Percentiles rank a stretch among this genome's conserved stretches.
phyloP scores from a whole-genome alignment of 2,113 vertebrate species.

The Eudyptes chrysolophus region DNA sequence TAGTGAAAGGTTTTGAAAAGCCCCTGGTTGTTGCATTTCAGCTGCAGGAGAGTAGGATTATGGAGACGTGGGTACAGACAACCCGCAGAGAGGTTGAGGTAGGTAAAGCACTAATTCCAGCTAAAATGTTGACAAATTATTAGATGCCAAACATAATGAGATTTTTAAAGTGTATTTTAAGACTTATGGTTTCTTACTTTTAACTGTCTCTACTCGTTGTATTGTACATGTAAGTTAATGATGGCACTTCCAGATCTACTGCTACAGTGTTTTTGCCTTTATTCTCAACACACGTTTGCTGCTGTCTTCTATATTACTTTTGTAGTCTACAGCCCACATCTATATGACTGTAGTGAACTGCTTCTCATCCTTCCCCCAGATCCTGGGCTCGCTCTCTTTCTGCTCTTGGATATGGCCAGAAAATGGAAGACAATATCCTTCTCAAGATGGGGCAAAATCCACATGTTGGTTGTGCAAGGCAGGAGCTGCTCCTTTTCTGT shows the following conservation, averaged over 20 bases:
- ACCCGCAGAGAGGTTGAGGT: fast-evolving
- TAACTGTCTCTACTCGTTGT: not conserved
- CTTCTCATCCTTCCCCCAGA: not conserved
- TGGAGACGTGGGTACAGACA: not conserved
- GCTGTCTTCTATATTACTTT: fast-evolving
- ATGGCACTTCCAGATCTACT: not conserved
- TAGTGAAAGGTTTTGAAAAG: not conserved
- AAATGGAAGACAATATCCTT: not conserved
- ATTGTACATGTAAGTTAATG: not conserved
- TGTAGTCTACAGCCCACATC: not conserved
- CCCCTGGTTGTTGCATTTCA: not conserved
- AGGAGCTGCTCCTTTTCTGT: not conserved
- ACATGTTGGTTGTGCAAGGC: not conserved
- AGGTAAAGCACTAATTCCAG: not conserved
- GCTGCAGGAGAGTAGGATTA: not conserved
- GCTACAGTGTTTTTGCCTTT: not conserved
- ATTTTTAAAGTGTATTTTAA: not conserved
- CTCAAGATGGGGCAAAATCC: not conserved
- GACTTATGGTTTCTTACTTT: not conserved
- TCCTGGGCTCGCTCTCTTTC: not conserved
- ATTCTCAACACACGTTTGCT: fast-evolving
- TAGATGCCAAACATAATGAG: not conserved
- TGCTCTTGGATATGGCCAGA: not conserved
- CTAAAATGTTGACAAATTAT: not conserved
- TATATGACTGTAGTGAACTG: not conserved